Evolutionary conservation across 2,888 invertebrate genomes (phyloP).

Genomic region (Adela reaumurella): DNA sequence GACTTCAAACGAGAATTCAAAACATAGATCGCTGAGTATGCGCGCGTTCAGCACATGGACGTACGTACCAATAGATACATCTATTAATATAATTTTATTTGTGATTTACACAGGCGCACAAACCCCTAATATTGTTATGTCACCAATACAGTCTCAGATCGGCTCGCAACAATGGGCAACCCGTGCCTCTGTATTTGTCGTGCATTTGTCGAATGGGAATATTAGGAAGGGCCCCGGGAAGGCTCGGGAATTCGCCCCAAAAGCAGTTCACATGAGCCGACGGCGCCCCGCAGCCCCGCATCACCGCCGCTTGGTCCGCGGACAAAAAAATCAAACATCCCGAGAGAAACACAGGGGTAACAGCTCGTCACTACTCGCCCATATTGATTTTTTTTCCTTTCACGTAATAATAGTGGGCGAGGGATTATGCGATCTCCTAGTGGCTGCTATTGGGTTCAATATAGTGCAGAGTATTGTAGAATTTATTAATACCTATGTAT

Average conservation of each 20-base stretch:
- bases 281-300: not conserved
- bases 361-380: constrained; percentile 47
- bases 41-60: too few species aligned
- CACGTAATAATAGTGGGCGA: constrained; percentile 44
- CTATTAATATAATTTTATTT: constrained; percentile 30
- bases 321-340: constrained; percentile 54
- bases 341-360: constrained; percentile 57
- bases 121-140: constrained; percentile 38
- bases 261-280: constrained; percentile 55
- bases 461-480: constrained; percentile 26
- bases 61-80: too few species aligned
- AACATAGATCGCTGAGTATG: too few species aligned
- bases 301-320: constrained; percentile 24
- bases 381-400: constrained; percentile 54
- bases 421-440: constrained; percentile 39
- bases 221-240: constrained; percentile 52
- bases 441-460: constrained; percentile 46
- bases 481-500: constrained; percentile 54
- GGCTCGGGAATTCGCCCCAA: constrained; percentile 57
- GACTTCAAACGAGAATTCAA: too few species aligned
- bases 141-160: constrained; percentile 33
- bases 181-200: constrained; percentile 52
- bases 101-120: constrained; percentile 20
- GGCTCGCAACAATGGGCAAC: constrained; percentile 41
- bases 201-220: constrained; percentile 54